Base-by-base conservation (phyloP, 2,113 vertebrate species). In the Octodon degus region DNA sequence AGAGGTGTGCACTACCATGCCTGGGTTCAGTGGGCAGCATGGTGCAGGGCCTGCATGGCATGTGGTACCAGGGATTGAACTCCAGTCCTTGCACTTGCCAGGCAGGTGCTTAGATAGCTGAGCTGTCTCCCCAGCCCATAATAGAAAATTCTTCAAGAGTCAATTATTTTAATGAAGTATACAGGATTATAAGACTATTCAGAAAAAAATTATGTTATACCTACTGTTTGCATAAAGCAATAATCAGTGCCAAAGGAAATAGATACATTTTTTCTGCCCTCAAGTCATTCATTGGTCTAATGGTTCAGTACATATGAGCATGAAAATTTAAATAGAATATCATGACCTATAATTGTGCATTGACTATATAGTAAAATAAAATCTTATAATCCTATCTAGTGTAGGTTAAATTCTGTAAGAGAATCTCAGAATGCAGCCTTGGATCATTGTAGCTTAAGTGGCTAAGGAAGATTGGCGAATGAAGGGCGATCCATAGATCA, bases 101-200 rank as follows among this genome's bases (percentile, higher is more conserved):
- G 55, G 55, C 55, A 58, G 55, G 55, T 16, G 2, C 55, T 58
- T 58, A 58, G 55, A 58, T 17, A 4, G 16, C 16, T 19, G 16
- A 58, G 55, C 55, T 58, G 16, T 58, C 16, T 58, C 55, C 55
- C 55, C 55, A 58, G 55, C 4, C 2, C 16, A 58, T 85, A 93
- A 60, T 55, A 85, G 22, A 87, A 50, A 90, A 34, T 89, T 63
- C 67, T 82, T 81, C 50, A 90, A 55, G 16, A 80, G 96, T 4
- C 20, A 92, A 17, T 89, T 94, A 67, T 62, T 92, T 83, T 87
- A 84, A 67, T 60, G 47, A 62, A 50, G 77, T 88, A 32, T 76
- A 94, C 79, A 72, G 55, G 55, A 65, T 85, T 91, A 47, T 88
- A 93, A 68, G 32, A 55, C 70, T 65, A n/a, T 80, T 67, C 55